A percentile compares a stretch with the other conserved stretches of the same genome.
Evolutionary conservation across 2,113 vertebrate species (phyloP).

Genomic region (Hypanus sabinus): DNA sequence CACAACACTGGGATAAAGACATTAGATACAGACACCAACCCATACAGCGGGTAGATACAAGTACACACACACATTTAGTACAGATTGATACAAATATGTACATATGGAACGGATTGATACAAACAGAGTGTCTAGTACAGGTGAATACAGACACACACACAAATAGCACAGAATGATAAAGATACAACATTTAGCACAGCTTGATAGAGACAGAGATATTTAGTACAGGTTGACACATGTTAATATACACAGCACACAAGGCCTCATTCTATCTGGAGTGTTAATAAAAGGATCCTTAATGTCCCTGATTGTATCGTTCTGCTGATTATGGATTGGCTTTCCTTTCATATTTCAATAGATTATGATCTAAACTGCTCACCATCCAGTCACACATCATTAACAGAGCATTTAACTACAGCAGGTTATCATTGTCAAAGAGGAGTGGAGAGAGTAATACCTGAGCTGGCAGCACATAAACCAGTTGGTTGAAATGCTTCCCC

Average conservation of each 20-base stretch:
- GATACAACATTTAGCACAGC: background rate
- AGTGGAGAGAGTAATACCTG: background rate
- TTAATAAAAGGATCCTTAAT: background rate
- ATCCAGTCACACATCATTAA: background rate
- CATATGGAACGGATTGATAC: background rate
- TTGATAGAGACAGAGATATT: no score
- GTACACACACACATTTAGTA: background rate
- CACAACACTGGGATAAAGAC: background rate
- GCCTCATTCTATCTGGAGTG: background rate
- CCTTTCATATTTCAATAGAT: background rate
- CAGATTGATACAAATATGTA: background rate
- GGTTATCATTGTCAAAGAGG: background rate
- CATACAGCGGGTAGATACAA: background rate
- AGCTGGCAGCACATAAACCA: constrained; percentile 2
- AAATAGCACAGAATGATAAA: background rate
- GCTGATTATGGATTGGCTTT: background rate
- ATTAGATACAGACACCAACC: background rate
- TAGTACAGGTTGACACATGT: no score
- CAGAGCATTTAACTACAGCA: background rate
- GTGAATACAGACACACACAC: background rate
- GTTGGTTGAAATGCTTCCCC: background rate
- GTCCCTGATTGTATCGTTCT: background rate
- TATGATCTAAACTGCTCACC: background rate
- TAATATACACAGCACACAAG: background rate
- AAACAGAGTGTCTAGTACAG: background rate